phyloP scores from a whole-genome alignment of 2,113 vertebrate species.

The Cyanoderma ruficeps region DNA sequence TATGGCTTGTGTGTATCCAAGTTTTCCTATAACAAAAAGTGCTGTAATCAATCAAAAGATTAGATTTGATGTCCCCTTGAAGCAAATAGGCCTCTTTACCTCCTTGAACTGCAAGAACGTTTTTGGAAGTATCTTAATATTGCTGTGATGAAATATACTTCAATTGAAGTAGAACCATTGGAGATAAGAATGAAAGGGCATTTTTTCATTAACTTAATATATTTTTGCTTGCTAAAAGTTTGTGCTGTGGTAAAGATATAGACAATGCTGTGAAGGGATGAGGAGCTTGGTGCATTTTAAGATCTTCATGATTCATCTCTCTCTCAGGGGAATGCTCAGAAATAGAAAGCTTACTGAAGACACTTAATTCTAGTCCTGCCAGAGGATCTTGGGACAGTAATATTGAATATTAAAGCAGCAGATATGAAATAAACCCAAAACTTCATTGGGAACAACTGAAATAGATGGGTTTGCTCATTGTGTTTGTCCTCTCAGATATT shows the following conservation, averaged over 20 bases:
- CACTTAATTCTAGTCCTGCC: slow-evolving; percentile 31
- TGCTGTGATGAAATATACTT: background rate
- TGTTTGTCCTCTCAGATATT: background rate
- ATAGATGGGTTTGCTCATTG: background rate
- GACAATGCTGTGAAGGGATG: background rate
- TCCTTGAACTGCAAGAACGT: background rate
- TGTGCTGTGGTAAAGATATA: background rate
- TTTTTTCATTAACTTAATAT: background rate
- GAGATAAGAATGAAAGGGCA: background rate
- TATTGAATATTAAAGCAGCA: background rate
- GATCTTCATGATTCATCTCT: background rate
- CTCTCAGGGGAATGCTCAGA: background rate
- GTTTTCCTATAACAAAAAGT: background rate
- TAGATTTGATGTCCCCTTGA: background rate
- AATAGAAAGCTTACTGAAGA: background rate
- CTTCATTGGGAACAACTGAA: background rate
- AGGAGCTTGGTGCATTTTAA: background rate
- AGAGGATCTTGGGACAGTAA: background rate
- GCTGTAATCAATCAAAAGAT: background rate
- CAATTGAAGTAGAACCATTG: background rate
- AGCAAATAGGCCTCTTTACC: background rate
- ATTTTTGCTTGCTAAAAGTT: background rate
- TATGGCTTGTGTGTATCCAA: background rate
- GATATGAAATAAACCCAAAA: background rate
- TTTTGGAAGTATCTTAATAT: background rate